These are phyloP conservation scores for Eurytoma californica DNA, from an alignment of 2,888 invertebrate species.

Conservation along the genomic window DNA sequence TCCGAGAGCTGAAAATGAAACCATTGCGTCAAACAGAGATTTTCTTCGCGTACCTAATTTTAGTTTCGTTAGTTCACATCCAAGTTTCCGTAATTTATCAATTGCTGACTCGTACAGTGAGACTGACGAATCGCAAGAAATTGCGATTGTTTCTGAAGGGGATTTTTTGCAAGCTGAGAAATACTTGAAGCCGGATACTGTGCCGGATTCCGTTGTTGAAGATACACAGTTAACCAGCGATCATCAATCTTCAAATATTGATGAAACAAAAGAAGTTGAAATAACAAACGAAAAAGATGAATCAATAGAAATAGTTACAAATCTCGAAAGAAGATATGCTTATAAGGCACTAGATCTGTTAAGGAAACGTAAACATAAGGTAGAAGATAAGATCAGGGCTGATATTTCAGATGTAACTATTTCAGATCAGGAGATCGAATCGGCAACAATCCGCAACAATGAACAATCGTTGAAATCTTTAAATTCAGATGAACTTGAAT, in stretches of 20 bases:
- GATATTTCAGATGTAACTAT: background rate
- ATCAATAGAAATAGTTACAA: background rate
- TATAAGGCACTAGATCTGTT: slow-evolving; percentile 60
- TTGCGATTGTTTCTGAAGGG: slow-evolving; percentile 12
- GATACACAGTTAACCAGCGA: background rate
- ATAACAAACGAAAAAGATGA: background rate
- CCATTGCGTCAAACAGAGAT: slow-evolving; percentile 38
- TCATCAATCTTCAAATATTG: background rate
- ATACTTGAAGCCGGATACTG: background rate
- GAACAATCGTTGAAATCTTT: too few relatives aligned
- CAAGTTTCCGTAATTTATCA: slow-evolving; percentile 62
- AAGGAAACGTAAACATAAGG: slow-evolving; percentile 55
- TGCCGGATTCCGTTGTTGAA: background rate
- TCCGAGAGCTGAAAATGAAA: background rate
- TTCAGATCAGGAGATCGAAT: background rate
- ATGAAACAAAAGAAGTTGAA: background rate
- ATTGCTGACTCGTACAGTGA: slow-evolving; percentile 59
- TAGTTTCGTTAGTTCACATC: slow-evolving; percentile 60
- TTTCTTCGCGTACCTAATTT: slow-evolving; percentile 63
- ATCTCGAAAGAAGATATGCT: slow-evolving; percentile 48
- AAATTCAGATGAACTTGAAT: slow-evolving; percentile 3
- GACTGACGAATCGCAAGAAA: background rate
- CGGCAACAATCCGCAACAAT: background rate
- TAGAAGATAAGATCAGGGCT: slow-evolving; percentile 38
- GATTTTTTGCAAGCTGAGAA: slow-evolving; percentile 7